These are phyloP conservation scores for Telmatochromis sp. DNA, from an alignment of 2,113 vertebrate genomes.

Conservation along the genomic window DNA sequence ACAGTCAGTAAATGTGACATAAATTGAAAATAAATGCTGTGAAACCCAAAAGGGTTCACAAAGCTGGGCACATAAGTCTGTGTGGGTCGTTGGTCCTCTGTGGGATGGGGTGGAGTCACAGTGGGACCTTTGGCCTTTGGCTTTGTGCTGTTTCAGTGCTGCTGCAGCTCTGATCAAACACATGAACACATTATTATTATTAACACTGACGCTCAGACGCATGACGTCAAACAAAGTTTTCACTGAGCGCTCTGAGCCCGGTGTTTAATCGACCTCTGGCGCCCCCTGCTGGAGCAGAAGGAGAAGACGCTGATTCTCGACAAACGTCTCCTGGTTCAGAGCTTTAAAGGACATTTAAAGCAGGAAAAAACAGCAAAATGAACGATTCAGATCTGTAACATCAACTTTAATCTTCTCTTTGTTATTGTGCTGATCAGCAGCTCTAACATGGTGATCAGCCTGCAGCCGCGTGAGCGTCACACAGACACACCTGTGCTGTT, in stretches of 20 bases:
- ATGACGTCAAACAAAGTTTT: background rate
- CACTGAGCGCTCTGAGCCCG: background rate
- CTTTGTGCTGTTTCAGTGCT: background rate
- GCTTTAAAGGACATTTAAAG: background rate
- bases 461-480: fast-evolving
- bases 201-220: background rate
- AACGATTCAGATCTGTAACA: background rate
- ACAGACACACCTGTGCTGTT: background rate
- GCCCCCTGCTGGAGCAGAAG: background rate
- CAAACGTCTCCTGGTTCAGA: background rate
- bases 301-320: background rate
- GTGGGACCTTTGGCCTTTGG: background rate
- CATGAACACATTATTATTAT: fast-evolving
- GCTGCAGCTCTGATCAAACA: background rate
- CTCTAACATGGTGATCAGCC: background rate
- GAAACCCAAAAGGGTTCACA: background rate
- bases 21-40: background rate
- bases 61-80: background rate
- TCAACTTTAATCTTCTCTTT: background rate
- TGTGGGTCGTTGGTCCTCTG: background rate
- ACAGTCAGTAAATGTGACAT: background rate
- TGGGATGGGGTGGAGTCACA: background rate
- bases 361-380: background rate
- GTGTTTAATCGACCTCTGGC: background rate
- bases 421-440: background rate